Evolutionary conservation across 2,797 vertebrate species (phyloP), one percentile per base, ranked within the genome.

Genomic region (Sebastes hubbsi): DNA sequence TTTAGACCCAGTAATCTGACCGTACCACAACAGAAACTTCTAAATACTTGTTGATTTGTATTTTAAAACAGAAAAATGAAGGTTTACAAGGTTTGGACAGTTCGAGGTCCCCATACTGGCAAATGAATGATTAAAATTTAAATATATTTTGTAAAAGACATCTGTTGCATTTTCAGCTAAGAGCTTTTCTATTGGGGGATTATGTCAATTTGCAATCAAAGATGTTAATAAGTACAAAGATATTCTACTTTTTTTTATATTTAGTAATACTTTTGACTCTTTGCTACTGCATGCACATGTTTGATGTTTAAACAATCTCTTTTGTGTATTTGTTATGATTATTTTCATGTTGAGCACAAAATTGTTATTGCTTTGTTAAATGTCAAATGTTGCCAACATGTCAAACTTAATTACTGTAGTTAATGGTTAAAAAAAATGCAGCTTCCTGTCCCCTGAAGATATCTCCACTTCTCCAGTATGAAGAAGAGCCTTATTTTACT

Each of bases 401-500:
- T 13, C 46, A 36, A 16, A 72, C 25, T 8, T 25, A 34, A 69
- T 52, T 42, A 20, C 18, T 69, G 10, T 70, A 61, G 75, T 60
- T 58, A 16, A 71, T 27, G 10, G n/a, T 30, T 46, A 29, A 64
- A 22, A 14, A 24, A 22, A 4, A 18, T 16, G 25, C 25, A 6
- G n/a, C 59, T 65, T 66, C 12, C 69, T 84, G 66, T 70, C 49
- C 25, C 6, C 10, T 74, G 27, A 5, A n/a, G 38, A 14, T 42
- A 42, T 42, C 38, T 6, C 38, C 6, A 52, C 60, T 7, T 67
- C 4, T 46, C 42, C 11, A 16, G 13, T 46, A 10, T 73, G 27
- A 65, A 72, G 14, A 72, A 78, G 2, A 65, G 74, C 80, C 72
- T 81, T 80, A 78, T 49, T 80, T 65, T 71, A 70, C 52, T 69